These are phyloP conservation scores for Plectus sambesii DNA, from an alignment of 1,140 invertebrate species.

Conservation along the genomic window DNA sequence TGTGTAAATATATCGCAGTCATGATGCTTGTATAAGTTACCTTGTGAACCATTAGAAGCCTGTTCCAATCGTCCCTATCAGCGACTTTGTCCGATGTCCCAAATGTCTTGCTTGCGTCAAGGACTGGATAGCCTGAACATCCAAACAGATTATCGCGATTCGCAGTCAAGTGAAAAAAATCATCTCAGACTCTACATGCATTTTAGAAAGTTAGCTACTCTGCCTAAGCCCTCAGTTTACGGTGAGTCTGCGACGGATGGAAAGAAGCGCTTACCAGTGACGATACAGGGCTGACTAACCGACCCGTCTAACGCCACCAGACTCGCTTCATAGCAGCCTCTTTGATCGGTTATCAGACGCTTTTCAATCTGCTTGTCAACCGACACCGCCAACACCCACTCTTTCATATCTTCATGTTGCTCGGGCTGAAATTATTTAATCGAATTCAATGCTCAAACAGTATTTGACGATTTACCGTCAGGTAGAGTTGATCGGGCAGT, in stretches of 20 bases:
- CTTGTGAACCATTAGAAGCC: constrained; percentile 66
- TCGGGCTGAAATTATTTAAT: constrained; percentile 36
- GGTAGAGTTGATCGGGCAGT: constrained; percentile 56
- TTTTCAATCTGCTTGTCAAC: constrained; percentile 87
- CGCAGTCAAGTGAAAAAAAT: constrained; percentile 5
- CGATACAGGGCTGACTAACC: constrained; percentile 58
- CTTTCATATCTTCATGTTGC: constrained; percentile 69
- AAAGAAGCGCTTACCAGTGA: constrained; percentile 53
- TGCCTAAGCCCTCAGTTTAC: background rate
- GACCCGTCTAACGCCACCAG: constrained; percentile 51
- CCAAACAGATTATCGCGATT: constrained; percentile 9
- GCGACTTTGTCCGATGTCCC: constrained; percentile 55
- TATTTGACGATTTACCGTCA: constrained; percentile 41
- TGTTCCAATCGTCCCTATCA: constrained; percentile 79
- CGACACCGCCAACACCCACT: constrained; percentile 87
- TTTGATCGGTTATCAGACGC: constrained; percentile 59
- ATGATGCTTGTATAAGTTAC: constrained; percentile 46
- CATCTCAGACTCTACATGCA: constrained; percentile 6
- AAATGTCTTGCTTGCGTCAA: constrained; percentile 55
- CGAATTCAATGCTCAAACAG: background rate
- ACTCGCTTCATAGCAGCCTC: constrained; percentile 60
- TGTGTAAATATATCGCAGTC: too few relatives aligned
- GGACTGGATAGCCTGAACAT: constrained; percentile 63
- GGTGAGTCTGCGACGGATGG: constrained; percentile 9
- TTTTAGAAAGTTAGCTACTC: background rate